A percentile compares a stretch with the other conserved stretches of the same genome.
phyloP scores from a whole-genome alignment of 37 sponge, comb jelly and placozoan genomes.

The Hormiphora californensis region DNA sequence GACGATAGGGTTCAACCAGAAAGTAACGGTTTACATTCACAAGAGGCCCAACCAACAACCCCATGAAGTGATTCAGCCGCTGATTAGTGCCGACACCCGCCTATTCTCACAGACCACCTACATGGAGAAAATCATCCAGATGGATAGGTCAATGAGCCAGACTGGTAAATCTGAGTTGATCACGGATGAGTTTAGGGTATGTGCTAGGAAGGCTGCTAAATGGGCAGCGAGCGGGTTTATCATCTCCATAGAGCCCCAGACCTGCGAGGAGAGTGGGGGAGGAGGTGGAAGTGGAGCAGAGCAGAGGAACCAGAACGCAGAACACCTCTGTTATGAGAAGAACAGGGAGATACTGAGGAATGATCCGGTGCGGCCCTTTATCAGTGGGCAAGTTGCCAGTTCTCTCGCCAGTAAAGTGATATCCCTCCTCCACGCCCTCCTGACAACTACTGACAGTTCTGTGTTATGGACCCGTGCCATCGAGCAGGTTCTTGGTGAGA shows the following conservation, averaged over 20 bases:
- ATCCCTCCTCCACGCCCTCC: constrained; percentile 70
- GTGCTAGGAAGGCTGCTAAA: constrained; percentile 70
- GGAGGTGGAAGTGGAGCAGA: constrained; percentile 56
- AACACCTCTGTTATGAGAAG: constrained; percentile 79
- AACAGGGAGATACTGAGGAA: constrained; percentile 73
- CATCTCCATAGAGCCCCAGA: constrained; percentile 77
- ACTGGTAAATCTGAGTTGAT: constrained; percentile 68
- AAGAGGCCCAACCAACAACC: constrained; percentile 71
- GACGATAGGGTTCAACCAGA: constrained; percentile 58
- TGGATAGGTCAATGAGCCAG: constrained; percentile 70
- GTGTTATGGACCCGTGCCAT: constrained; percentile 84
- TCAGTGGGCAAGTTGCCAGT: constrained; percentile 90
- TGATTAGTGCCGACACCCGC: constrained; percentile 54
- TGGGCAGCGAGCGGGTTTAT: constrained; percentile 82
- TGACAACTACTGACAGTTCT: constrained; percentile 65
- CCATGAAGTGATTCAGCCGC: constrained; percentile 76
- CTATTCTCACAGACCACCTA: constrained; percentile 55
- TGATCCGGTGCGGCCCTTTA: constrained; percentile 83
- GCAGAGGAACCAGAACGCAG: constrained; percentile 70
- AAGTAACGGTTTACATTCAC: constrained; percentile 73
- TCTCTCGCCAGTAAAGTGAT: constrained; percentile 91
- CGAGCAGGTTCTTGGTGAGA: constrained; percentile 61
- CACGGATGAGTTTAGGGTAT: constrained; percentile 68
- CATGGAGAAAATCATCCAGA: constrained; percentile 68
- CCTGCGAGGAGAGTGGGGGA: constrained; percentile 54